Conservation (phyloP, 2,113 vertebrate genomes). For the Misgurnus anguillicaudatus region DNA sequence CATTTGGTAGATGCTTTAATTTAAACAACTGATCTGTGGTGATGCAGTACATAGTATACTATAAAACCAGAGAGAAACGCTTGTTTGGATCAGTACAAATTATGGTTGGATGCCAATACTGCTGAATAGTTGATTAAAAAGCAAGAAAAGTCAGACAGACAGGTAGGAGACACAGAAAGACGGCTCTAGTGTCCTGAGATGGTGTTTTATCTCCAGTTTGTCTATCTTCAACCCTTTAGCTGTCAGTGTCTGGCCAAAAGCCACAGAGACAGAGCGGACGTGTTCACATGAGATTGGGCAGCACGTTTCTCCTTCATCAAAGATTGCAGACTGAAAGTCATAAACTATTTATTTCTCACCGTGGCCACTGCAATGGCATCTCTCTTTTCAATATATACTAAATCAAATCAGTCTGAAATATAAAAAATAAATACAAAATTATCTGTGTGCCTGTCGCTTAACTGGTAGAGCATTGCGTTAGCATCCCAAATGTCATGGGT, state of each 20-base stretch:
- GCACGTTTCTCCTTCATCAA: conserved; percentile 24
- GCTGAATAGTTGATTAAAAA: background rate
- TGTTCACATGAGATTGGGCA: conserved; percentile 48
- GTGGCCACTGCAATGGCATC: conserved; percentile 14
- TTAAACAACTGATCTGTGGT: too few species aligned
- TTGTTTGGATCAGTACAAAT: background rate
- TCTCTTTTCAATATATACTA: background rate
- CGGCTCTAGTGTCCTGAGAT: background rate
- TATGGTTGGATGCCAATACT: background rate
- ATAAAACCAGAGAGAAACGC: too few species aligned
- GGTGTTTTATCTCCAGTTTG: conserved; percentile 25
- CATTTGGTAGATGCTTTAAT: too few species aligned
- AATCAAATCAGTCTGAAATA: too few species aligned
- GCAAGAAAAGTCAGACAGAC: background rate
- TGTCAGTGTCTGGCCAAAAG: conserved; percentile 41
- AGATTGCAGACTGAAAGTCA: conserved; percentile 37
- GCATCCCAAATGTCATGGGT: too few species aligned
- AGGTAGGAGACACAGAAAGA: background rate
- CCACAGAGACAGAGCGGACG: conserved; percentile 38
- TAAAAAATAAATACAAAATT: too few species aligned
- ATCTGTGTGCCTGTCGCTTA: too few species aligned
- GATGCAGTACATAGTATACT: too few species aligned
- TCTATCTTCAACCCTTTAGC: conserved; percentile 30
- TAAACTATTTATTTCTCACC: conserved; percentile 57
- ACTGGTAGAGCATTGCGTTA: too few species aligned